Evolutionary conservation across 2,113 vertebrate species (phyloP).

Genomic region (Fregata magnificens): DNA sequence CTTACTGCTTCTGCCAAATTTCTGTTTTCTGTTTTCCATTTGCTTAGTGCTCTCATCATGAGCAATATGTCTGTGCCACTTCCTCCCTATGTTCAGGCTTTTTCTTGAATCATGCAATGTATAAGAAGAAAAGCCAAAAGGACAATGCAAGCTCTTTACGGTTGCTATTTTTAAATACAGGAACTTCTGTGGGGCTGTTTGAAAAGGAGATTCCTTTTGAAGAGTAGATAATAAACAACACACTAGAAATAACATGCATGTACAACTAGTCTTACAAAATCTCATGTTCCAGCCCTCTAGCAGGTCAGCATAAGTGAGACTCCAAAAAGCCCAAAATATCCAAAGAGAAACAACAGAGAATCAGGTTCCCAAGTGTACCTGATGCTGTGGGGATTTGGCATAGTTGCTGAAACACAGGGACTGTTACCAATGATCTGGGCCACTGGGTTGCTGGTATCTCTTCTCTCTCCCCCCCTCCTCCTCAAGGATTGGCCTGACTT

Average conservation of each 20-base stretch:
- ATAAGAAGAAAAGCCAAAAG: neutral
- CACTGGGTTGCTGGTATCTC: neutral
- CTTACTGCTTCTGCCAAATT: constrained; percentile 32
- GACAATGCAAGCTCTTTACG: neutral
- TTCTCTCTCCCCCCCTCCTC: neutral
- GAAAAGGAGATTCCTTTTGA: constrained; percentile 8
- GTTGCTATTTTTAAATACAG: neutral
- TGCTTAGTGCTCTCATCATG: neutral
- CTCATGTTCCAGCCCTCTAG: neutral
- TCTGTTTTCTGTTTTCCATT: constrained; percentile 40
- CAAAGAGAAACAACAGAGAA: neutral
- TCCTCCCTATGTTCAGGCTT: neutral
- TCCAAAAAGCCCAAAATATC: neutral
- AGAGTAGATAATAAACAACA: neutral
- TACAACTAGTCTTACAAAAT: neutral
- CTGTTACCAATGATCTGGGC: neutral
- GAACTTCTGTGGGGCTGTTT: neutral
- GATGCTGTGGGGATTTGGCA: neutral
- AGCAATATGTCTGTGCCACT: constrained; percentile 23
- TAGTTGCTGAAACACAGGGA: neutral
- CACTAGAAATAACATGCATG: neutral
- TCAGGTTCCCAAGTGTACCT: neutral
- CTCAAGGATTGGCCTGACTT: neutral
- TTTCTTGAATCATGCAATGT: neutral
- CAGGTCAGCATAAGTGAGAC: neutral